Conservation (phyloP, 2,113 vertebrate species). For the Hemiprocne comata region DNA sequence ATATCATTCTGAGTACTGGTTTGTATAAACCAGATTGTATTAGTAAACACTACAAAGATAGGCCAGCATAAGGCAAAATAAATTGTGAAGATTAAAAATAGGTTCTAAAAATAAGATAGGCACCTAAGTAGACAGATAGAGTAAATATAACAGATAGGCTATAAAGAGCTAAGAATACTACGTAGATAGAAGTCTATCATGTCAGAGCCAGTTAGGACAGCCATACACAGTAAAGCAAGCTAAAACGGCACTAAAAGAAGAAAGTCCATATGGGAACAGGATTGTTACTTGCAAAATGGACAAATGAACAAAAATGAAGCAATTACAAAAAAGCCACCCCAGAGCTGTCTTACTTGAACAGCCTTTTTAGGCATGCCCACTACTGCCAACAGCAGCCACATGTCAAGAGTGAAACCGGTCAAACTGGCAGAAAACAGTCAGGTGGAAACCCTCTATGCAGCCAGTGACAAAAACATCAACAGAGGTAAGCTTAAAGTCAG, state of each 20-base stretch:
- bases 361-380: neutral
- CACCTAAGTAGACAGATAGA: neutral
- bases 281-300: neutral
- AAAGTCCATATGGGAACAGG: neutral
- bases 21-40: neutral
- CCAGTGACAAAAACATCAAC: accelerated
- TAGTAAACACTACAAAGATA: neutral
- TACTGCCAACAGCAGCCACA: neutral
- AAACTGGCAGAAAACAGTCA: neutral
- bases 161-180: neutral
- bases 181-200: accelerated
- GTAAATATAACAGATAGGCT: neutral
- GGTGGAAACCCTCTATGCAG: neutral
- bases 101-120: neutral
- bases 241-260: neutral
- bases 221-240: neutral
- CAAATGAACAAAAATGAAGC: neutral
- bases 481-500: neutral
- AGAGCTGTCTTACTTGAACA: neutral
- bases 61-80: neutral
- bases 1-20: neutral
- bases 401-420: neutral
- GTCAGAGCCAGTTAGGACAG: neutral
- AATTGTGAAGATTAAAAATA: neutral
- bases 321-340: neutral